phyloP scores from a whole-genome alignment of 2,113 vertebrate species.

The Oostethus manadensis region DNA sequence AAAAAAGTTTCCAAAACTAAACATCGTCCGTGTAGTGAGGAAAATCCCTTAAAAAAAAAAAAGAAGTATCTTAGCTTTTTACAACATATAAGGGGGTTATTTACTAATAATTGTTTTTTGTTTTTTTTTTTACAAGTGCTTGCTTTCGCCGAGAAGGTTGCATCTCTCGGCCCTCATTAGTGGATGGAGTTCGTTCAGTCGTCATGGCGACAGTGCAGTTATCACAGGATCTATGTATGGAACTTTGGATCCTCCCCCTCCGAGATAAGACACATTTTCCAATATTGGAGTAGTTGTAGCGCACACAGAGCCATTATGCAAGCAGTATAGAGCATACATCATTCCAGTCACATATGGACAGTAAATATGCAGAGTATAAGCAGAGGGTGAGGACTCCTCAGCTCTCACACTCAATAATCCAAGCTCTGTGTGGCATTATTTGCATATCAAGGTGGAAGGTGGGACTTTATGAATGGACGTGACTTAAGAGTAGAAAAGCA shows the following conservation, averaged over 20 bases:
- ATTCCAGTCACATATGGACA: conserved; percentile 24
- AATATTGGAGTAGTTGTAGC: no score
- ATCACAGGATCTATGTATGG: not conserved
- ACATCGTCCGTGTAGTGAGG: no score
- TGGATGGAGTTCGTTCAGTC: not conserved
- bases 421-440: conserved; percentile 14
- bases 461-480: conserved; percentile 13
- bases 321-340: no score
- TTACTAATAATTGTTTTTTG: no score
- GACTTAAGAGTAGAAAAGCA: conserved; percentile 3
- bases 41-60: no score
- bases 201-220: not conserved
- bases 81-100: no score
- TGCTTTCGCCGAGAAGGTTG: no score
- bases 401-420: conserved; percentile 5
- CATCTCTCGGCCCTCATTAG: not conserved
- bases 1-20: no score
- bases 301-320: no score
- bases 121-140: no score
- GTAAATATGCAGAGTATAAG: conserved; percentile 2
- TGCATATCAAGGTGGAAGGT: conserved; percentile 28
- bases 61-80: not conserved
- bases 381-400: conserved; percentile 17
- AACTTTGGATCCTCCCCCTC: not conserved
- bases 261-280: no score